Base-by-base conservation (phyloP, 1,140 invertebrate species). In the Penaeus vannamei region DNA sequence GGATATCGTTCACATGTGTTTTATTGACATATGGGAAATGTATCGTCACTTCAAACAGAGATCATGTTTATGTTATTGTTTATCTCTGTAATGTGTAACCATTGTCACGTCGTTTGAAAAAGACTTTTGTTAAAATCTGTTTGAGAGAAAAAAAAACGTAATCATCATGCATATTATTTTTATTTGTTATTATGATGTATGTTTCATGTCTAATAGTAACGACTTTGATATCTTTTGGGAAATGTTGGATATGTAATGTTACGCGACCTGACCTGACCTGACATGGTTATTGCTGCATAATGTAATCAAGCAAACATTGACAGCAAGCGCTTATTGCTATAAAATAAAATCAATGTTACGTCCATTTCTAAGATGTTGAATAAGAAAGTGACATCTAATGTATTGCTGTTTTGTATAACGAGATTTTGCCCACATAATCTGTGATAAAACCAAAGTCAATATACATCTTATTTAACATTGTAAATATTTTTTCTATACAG, bases 401-500 rank as follows among this genome's bases (percentile, higher is more conserved):
- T 42, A 64, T 61, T 84, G 29, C 60, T 61, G 46, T 60, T 62
- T 60, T 62, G 60, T 84, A 84, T 80, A 61, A 20, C 53, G 46
- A 36, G 69, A 69, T 76, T 82, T 77, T 85, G 87, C 87, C 87
- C 87, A 84, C 82, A 64, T 89, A 32, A 89, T 84, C 87, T 89
- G 87, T 89, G 87, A 89, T 89, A 89, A 84, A 62, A 76, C 87
- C 87, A 89, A 89, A 89, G 87, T 89, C 87, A 53, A 89, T 89
- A 89, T 89, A 85, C 80, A 79, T 59, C 87, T 89, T 89, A 89
- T 85, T 89, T 89, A 89, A 89, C 79, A 53, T 61, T 89, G 87
- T 89, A 89, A 61, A 89, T 89, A 89, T 85, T 89, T 89, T 88
- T 88, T 89, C 79, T 72, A 89, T 84, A 89, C 87, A 69, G 80